Conservation (phyloP, 2,113 vertebrate species). For the Anolis carolinensis region DNA sequence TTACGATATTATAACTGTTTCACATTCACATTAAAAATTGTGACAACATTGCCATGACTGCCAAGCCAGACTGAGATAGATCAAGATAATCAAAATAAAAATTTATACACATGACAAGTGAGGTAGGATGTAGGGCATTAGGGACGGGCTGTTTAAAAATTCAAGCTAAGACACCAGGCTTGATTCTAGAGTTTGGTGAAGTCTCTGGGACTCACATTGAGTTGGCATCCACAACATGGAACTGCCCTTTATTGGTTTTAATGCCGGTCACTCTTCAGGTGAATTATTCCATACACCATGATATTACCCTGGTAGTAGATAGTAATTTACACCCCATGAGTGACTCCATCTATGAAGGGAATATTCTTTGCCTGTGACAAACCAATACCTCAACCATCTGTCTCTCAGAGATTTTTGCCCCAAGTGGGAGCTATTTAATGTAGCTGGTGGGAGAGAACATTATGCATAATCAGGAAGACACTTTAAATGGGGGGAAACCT, state of each 20-base stretch:
- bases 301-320: background rate
- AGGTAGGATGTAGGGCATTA: background rate
- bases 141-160: background rate
- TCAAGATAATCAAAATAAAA: too few relatives aligned
- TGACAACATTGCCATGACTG: too few relatives aligned
- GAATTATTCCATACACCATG: too few relatives aligned
- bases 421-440: background rate
- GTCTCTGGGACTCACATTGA: too few relatives aligned
- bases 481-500: background rate
- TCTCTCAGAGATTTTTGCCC: background rate
- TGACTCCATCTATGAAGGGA: background rate
- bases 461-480: background rate
- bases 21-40: too few relatives aligned
- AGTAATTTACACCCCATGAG: too few relatives aligned
- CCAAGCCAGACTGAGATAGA: too few relatives aligned
- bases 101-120: too few relatives aligned
- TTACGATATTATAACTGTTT: too few relatives aligned
- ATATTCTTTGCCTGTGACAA: background rate
- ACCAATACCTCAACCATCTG: background rate
- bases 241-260: too few relatives aligned
- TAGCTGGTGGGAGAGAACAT: background rate
- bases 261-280: too few relatives aligned
- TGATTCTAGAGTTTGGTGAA: background rate
- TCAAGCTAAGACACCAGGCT: background rate
- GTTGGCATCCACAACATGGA: too few relatives aligned